These are phyloP conservation scores for Syngnathus rostellatus DNA, from an alignment of 2,797 vertebrate genomes.

Conservation along the genomic window DNA sequence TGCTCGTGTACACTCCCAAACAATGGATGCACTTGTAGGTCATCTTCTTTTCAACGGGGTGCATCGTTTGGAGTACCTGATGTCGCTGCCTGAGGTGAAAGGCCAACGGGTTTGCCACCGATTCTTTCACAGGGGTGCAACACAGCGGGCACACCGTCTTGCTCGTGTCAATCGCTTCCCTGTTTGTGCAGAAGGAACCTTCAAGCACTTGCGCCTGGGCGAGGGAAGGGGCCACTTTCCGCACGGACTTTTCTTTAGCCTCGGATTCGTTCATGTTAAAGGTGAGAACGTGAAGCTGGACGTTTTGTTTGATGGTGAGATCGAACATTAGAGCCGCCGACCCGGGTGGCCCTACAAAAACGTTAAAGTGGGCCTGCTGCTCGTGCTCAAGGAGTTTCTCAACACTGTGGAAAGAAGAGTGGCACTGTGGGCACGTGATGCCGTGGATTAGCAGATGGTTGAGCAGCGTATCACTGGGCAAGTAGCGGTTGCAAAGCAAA, in stretches of 20 bases:
- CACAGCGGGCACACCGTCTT: slow-evolving; percentile 96
- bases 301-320: slow-evolving; percentile 89
- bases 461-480: slow-evolving; percentile 91
- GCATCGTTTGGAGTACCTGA: slow-evolving; percentile 95
- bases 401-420: slow-evolving; percentile 89
- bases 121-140: slow-evolving; percentile 94
- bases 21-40: slow-evolving; percentile 99
- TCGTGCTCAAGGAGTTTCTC: slow-evolving; percentile 93
- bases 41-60: slow-evolving; percentile 95
- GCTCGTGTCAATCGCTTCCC: slow-evolving; percentile 82
- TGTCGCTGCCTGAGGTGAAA: slow-evolving; percentile 90
- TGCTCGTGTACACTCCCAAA: slow-evolving; percentile 95
- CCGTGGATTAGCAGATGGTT: slow-evolving; percentile 98
- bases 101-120: slow-evolving; percentile 86
- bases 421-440: slow-evolving; percentile 92
- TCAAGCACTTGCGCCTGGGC: slow-evolving; percentile 64
- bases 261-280: slow-evolving; percentile 88
- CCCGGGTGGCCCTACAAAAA: slow-evolving; percentile 81
- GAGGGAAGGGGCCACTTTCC: slow-evolving; percentile 58
- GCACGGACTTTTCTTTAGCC: slow-evolving; percentile 74
- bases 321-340: slow-evolving; percentile 93
- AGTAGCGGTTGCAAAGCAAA: slow-evolving; percentile 95
- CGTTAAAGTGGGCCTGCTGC: slow-evolving; percentile 80
- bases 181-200: slow-evolving; percentile 71
- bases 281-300: slow-evolving; percentile 91